Conservation (phyloP, 2,888 invertebrate species). For the Hanleya hanleyi region DNA sequence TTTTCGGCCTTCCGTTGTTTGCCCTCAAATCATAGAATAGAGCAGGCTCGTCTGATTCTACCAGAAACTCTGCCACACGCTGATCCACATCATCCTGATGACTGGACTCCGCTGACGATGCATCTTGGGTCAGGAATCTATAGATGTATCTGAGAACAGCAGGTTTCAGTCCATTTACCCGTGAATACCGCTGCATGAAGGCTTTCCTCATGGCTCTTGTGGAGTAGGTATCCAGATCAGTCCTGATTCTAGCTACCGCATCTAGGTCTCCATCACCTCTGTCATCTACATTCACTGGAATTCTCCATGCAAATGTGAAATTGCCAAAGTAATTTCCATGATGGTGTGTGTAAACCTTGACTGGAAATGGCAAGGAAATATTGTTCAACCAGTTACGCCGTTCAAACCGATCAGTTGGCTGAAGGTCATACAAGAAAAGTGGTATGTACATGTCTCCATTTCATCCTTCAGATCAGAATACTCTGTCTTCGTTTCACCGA, state of each 20-base stretch:
- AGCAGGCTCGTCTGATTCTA: slow-evolving; percentile 14
- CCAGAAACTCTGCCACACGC: slow-evolving; percentile 10
- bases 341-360: slow-evolving; percentile 7
- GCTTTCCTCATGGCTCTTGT: slow-evolving; percentile 24
- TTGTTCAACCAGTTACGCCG: slow-evolving; percentile 17
- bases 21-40: slow-evolving; percentile 24
- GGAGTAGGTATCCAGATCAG: slow-evolving; percentile 13
- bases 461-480: too few relatives aligned
- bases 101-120: slow-evolving; percentile 16
- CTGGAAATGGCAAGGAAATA: slow-evolving; percentile 6
- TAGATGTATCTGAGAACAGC: slow-evolving; percentile 26
- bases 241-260: background rate
- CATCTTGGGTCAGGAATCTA: slow-evolving; percentile 18
- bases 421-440: slow-evolving; percentile 10
- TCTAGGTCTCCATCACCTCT: slow-evolving; percentile 7
- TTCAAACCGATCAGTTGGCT: slow-evolving; percentile 20
- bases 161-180: slow-evolving; percentile 18
- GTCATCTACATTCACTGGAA: slow-evolving; percentile 3
- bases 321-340: slow-evolving; percentile 22
- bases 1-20: slow-evolving; percentile 22
- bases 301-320: slow-evolving; percentile 18
- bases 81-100: slow-evolving; percentile 14
- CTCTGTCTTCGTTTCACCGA: too few relatives aligned
- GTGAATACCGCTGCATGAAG: slow-evolving; percentile 19
- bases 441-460: too few relatives aligned